Conservation (phyloP, 2,797 vertebrate genomes). For the Sebastes trivittatus region DNA sequence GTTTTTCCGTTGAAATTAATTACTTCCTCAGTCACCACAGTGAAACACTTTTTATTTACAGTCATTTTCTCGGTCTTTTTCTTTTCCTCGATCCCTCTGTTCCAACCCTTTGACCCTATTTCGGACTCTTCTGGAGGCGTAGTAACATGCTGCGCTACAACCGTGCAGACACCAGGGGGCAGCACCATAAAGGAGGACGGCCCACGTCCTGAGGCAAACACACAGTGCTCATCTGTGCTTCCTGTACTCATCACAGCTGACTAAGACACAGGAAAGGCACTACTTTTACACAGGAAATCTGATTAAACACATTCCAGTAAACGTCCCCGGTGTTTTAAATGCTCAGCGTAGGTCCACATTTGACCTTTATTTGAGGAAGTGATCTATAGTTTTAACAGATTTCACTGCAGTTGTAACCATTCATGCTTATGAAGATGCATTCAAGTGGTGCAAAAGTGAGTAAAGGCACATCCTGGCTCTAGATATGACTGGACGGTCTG, state of each 20-base stretch:
- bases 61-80: not conserved
- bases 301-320: not conserved
- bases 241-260: not conserved
- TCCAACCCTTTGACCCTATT: conserved; percentile 24
- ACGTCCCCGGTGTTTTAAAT: not conserved
- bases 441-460: not conserved
- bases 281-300: not conserved
- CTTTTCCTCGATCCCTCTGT: not conserved
- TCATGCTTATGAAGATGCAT: not conserved
- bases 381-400: not conserved
- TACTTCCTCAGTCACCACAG: not conserved
- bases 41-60: not conserved
- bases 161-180: conserved; percentile 42
- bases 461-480: not conserved
- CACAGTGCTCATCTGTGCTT: not conserved
- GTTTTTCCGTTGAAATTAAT: not conserved
- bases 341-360: not conserved
- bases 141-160: not conserved
- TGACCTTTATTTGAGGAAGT: not conserved
- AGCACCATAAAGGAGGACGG: conserved; percentile 14
- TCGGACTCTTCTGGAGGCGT: not conserved
- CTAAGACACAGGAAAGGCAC: not conserved
- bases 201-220: not conserved
- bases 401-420: not conserved
- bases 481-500: not conserved